These are phyloP conservation scores for Rattus rattus DNA, from an alignment of 2,113 vertebrate species.

Conservation along the genomic window DNA sequence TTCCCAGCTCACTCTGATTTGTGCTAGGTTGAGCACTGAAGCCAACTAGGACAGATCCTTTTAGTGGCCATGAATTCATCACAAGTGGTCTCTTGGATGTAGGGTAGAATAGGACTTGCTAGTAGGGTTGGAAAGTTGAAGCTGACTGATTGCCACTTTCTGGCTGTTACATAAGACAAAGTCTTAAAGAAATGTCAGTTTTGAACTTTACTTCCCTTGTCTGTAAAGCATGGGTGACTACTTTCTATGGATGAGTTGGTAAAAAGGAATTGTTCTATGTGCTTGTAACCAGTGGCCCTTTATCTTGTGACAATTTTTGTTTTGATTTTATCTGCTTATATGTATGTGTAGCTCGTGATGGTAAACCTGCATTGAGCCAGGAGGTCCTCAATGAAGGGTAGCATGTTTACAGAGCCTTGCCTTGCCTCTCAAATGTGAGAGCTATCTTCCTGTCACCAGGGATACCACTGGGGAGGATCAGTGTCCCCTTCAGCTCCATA, in stretches of 20 bases:
- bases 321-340: neutral
- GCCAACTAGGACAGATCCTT: neutral
- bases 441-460: accelerated
- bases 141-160: neutral
- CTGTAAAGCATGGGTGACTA: neutral
- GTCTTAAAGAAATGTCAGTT: neutral
- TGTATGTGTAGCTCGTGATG: neutral
- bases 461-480: no score
- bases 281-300: no score
- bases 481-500: neutral
- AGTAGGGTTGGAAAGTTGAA: neutral
- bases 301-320: neutral
- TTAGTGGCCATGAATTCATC: neutral
- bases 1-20: neutral
- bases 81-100: neutral
- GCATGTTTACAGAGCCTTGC: neutral
- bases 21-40: neutral
- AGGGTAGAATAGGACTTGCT: neutral
- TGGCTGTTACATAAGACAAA: neutral
- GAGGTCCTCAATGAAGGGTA: neutral
- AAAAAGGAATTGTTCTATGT: neutral
- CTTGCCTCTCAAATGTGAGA: neutral
- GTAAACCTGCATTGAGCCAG: neutral
- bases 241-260: neutral
- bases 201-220: neutral